A percentile compares a stretch with the other conserved stretches of the same genome.
These are phyloP conservation scores for Drosophila glabriapex DNA, from an alignment of 2,888 invertebrate species.

Conservation along the genomic window DNA sequence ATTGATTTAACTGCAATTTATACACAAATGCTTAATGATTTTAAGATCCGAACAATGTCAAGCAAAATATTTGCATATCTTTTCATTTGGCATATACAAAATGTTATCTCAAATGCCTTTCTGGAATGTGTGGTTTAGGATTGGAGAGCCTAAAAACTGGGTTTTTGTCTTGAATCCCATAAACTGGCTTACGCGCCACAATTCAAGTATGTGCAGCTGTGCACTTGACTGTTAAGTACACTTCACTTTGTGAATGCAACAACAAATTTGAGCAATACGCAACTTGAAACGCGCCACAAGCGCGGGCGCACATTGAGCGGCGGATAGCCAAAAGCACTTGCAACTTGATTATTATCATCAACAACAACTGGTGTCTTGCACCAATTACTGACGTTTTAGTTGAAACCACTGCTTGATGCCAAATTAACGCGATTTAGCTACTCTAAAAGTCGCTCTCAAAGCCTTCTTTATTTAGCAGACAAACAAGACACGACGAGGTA, in stretches of 20 bases:
- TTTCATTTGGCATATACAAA: conserved; percentile 3
- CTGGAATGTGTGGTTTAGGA: conserved; percentile 20
- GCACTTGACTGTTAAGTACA: conserved; percentile 58
- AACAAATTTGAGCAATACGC: conserved; percentile 40
- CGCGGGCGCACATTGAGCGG: conserved; percentile 42
- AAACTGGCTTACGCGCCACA: conserved; percentile 40
- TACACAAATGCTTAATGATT: not conserved
- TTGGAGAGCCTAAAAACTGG: conserved; percentile 15
- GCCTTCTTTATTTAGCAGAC: conserved; percentile 36
- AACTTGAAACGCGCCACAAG: conserved; percentile 60
- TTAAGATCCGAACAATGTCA: not conserved
- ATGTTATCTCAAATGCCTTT: not conserved
- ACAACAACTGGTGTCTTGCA: conserved; percentile 66
- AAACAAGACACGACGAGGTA: conserved; percentile 23
- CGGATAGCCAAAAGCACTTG: conserved; percentile 8
- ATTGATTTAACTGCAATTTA: conserved; percentile 7
- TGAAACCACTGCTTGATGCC: conserved; percentile 50
- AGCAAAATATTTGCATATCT: conserved; percentile 21
- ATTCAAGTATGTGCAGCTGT: conserved; percentile 63
- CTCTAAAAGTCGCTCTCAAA: conserved; percentile 47
- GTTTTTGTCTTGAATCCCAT: not conserved
- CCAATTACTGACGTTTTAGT: conserved; percentile 76
- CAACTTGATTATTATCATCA: conserved; percentile 23
- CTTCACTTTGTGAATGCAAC: conserved; percentile 16
- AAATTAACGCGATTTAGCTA: conserved; percentile 71